These are phyloP conservation scores for Aurelia coerulea DNA, from an alignment of 30 jellyfish, hydroid and myxozoan species.

Conservation along the genomic window DNA sequence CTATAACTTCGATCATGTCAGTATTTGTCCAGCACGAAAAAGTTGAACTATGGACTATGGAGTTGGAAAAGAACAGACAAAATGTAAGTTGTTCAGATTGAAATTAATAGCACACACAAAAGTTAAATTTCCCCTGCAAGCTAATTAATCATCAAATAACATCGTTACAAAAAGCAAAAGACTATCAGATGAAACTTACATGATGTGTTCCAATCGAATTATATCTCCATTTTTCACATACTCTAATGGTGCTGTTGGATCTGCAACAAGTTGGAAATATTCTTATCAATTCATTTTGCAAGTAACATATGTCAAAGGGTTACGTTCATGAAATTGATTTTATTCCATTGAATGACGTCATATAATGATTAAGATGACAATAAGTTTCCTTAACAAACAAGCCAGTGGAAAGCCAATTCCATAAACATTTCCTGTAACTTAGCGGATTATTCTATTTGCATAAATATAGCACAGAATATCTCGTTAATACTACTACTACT, in stretches of 20 bases:
- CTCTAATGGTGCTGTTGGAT: slow-evolving; percentile 77
- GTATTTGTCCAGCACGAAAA: too few relatives aligned
- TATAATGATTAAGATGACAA: too few relatives aligned
- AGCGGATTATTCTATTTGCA: background rate
- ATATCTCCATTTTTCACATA: slow-evolving; percentile 94
- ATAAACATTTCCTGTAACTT: background rate
- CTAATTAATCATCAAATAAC: too few relatives aligned
- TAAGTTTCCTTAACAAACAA: background rate
- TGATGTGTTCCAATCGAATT: slow-evolving; percentile 82
- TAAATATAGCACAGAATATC: background rate
- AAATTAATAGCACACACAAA: too few relatives aligned
- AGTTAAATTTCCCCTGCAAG: too few relatives aligned
- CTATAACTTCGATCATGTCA: too few relatives aligned
- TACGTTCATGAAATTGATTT: background rate
- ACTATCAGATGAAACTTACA: slow-evolving; percentile 54
- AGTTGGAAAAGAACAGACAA: too few relatives aligned
- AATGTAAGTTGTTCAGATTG: too few relatives aligned
- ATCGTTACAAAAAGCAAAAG: too few relatives aligned
- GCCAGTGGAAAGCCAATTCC: background rate
- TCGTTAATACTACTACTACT: too few relatives aligned
- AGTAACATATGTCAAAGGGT: background rate
- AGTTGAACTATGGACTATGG: too few relatives aligned
- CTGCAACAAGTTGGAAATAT: slow-evolving; percentile 29
- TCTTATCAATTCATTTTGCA: background rate
- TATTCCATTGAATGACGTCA: too few relatives aligned